A percentile compares a stretch with the other conserved stretches of the same genome.
These are phyloP conservation scores for Drosophila sturtevanti DNA, from an alignment of 1,140 invertebrate genomes.

Conservation along the genomic window DNA sequence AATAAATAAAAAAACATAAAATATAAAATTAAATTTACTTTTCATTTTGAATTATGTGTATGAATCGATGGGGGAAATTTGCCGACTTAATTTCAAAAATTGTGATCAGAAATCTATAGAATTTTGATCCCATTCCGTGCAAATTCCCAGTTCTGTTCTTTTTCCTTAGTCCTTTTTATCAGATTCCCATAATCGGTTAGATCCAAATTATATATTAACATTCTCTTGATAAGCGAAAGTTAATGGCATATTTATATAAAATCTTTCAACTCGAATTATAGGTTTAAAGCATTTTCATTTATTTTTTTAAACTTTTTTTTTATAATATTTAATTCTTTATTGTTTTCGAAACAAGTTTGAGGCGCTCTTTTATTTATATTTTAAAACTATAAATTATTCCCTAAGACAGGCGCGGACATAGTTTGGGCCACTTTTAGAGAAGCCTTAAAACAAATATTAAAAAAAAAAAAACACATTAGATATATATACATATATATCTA, in stretches of 20 bases:
- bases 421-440: neutral
- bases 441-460: constrained; percentile 4
- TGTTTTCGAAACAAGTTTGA: constrained; percentile 61
- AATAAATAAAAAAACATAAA: constrained; percentile 26
- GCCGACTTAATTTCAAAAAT: no score
- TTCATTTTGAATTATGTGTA: neutral
- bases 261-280: no score
- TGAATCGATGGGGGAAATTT: no score
- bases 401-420: constrained; percentile 1
- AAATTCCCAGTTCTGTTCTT: no score
- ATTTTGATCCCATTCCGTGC: no score
- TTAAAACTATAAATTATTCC: neutral
- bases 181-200: no score
- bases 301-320: constrained; percentile 28
- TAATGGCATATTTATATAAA: neutral
- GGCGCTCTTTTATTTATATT: constrained; percentile 15
- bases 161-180: no score
- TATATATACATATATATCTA: constrained; percentile 14
- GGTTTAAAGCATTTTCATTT: no score
- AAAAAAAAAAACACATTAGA: constrained; percentile 19
- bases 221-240: no score
- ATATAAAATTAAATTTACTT: neutral
- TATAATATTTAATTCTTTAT: constrained; percentile 34
- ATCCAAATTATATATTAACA: no score
- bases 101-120: no score